These are phyloP conservation scores for Taphrorychus bicolor DNA, from an alignment of 2,888 invertebrate genomes.

Conservation along the genomic window DNA sequence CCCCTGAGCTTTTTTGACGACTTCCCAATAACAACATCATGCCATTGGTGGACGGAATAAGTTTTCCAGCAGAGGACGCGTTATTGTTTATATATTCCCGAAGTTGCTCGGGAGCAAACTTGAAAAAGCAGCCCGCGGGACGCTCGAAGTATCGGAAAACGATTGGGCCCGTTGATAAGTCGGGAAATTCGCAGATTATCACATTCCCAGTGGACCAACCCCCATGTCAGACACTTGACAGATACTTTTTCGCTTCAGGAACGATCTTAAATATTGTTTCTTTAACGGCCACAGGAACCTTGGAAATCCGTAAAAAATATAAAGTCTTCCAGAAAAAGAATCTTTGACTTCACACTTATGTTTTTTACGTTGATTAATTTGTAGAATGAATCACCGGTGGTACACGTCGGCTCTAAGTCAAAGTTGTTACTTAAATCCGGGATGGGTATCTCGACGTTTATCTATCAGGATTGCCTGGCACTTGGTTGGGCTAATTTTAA, in stretches of 20 bases:
- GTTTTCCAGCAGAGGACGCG: neutral
- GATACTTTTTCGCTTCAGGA: conserved; percentile 36
- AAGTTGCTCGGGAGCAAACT: neutral
- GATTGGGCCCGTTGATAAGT: conserved; percentile 15
- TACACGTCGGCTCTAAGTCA: too few species aligned
- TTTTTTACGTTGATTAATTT: too few species aligned
- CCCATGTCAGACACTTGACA: conserved; percentile 32
- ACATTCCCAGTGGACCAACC: conserved; percentile 10
- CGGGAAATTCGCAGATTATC: conserved; percentile 23
- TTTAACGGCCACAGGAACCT: conserved; percentile 22
- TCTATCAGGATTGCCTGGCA: too few species aligned
- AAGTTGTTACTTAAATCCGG: too few species aligned
- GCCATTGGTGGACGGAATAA: neutral
- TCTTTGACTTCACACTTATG: too few species aligned
- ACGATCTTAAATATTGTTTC: conserved; percentile 38
- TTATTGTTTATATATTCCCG: neutral
- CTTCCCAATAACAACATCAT: neutral
- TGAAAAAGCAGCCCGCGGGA: neutral
- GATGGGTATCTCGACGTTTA: too few species aligned
- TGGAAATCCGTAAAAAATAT: neutral
- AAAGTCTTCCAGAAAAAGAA: too few species aligned
- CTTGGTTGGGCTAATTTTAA: too few species aligned
- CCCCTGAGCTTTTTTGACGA: neutral
- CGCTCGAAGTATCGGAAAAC: conserved; percentile 17
- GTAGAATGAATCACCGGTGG: too few species aligned